phyloP scores from a whole-genome alignment of 2,113 vertebrate genomes.

The Trachemys scripta region DNA sequence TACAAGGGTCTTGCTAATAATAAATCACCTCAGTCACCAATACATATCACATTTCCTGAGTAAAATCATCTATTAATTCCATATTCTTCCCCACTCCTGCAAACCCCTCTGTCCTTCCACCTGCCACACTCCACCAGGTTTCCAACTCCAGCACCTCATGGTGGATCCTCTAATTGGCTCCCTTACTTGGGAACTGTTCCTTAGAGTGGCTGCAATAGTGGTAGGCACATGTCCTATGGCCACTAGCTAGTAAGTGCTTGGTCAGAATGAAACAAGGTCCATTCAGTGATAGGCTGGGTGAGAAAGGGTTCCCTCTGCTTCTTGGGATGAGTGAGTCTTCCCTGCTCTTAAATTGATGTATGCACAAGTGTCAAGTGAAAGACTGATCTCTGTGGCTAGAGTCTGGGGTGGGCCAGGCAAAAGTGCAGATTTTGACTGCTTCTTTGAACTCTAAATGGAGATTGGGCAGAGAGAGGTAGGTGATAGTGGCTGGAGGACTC shows the following conservation, averaged over 20 bases:
- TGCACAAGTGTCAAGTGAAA: background rate
- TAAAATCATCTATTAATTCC: background rate
- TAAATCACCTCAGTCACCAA: background rate
- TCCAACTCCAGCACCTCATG: background rate
- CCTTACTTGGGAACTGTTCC: background rate
- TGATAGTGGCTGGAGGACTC: background rate
- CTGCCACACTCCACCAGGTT: background rate
- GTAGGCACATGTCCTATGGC: too few species aligned
- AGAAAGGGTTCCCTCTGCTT: background rate
- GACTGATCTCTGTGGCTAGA: background rate
- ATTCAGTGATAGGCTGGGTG: accelerated
- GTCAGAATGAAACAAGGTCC: too few species aligned
- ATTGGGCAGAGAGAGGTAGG: background rate
- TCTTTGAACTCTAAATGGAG: background rate
- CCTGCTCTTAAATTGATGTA: background rate
- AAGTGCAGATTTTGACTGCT: background rate
- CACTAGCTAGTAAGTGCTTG: too few species aligned
- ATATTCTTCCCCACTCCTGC: accelerated
- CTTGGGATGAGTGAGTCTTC: background rate
- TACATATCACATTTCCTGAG: background rate
- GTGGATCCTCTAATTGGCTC: background rate
- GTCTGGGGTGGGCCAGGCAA: background rate
- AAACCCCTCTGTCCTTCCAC: background rate
- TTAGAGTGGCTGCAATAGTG: background rate
- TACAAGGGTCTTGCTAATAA: background rate